These are phyloP conservation scores for Cliona cf. orientalis DNA, from an alignment of 37 sponge, comb jelly and placozoan species.

Conservation along the genomic window DNA sequence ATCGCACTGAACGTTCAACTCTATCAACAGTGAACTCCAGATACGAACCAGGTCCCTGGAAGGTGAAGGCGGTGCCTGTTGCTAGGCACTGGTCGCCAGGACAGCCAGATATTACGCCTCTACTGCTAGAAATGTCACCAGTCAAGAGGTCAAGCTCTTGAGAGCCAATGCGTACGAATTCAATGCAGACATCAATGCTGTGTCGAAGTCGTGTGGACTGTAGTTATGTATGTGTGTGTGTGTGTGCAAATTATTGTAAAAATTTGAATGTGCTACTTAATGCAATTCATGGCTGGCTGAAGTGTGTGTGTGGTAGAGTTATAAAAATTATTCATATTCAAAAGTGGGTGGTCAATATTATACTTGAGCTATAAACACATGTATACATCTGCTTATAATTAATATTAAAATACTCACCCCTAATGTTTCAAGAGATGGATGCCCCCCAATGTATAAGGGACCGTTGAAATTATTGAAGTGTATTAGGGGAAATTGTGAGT, in stretches of 20 bases:
- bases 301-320: too few species aligned
- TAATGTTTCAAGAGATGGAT: conserved; percentile 22
- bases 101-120: conserved; percentile 42
- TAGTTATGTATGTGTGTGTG: conserved; percentile 1
- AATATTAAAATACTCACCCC: neutral
- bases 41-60: conserved; percentile 47
- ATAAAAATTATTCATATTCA: neutral
- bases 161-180: conserved; percentile 13
- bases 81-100: conserved; percentile 53
- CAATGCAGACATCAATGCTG: conserved; percentile 44
- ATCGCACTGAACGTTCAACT: neutral
- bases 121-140: neutral
- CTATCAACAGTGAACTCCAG: conserved; percentile 14
- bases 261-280: neutral
- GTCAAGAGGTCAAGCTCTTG: conserved; percentile 13
- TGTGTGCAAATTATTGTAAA: neutral
- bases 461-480: conserved; percentile 41
- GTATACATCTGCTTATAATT: conserved; percentile 3
- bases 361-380: neutral
- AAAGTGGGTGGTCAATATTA: neutral
- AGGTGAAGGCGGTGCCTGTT: conserved; percentile 45
- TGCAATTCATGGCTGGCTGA: neutral
- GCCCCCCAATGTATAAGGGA: conserved; percentile 68
- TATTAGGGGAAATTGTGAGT: neutral
- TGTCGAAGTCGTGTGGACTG: neutral